Evolutionary conservation across 2,113 vertebrate species (phyloP).

Genomic region (Myotis davidii): DNA sequence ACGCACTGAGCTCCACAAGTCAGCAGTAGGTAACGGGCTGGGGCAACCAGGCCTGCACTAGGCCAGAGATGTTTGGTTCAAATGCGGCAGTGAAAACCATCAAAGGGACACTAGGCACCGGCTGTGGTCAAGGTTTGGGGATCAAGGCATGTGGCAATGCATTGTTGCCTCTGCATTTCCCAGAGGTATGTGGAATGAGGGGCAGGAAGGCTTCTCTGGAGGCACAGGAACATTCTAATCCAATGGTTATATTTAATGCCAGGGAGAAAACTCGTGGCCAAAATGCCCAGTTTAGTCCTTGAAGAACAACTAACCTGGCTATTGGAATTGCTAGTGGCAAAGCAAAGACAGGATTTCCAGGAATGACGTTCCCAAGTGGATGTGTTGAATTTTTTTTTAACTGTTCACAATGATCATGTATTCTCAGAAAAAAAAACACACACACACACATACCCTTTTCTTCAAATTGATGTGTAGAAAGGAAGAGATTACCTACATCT

Average conservation of each 20-base stretch:
- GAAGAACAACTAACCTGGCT: neutral
- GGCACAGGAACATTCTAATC: neutral
- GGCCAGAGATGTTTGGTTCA: neutral
- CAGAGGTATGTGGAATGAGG: neutral
- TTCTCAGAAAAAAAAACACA: neutral
- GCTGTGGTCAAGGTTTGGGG: neutral
- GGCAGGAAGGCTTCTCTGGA: neutral
- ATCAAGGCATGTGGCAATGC: neutral
- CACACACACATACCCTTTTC: neutral
- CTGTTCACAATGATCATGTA: neutral
- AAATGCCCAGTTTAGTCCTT: neutral
- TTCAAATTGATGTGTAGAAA: neutral
- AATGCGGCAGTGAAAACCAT: neutral
- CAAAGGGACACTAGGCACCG: neutral
- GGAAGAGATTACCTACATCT: neutral
- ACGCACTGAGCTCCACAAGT: neutral
- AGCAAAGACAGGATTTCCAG: constrained; percentile 13
- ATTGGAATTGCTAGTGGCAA: neutral
- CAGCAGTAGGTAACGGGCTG: neutral
- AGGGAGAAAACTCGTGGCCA: neutral
- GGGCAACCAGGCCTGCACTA: neutral
- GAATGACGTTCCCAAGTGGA: neutral
- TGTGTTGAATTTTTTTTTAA: neutral
- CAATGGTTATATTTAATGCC: neutral
- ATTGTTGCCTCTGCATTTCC: neutral